A percentile compares a stretch with the other conserved stretches of the same genome.
phyloP scores from a whole-genome alignment of 2,797 vertebrate genomes.

The Distichodus sexfasciatus region DNA sequence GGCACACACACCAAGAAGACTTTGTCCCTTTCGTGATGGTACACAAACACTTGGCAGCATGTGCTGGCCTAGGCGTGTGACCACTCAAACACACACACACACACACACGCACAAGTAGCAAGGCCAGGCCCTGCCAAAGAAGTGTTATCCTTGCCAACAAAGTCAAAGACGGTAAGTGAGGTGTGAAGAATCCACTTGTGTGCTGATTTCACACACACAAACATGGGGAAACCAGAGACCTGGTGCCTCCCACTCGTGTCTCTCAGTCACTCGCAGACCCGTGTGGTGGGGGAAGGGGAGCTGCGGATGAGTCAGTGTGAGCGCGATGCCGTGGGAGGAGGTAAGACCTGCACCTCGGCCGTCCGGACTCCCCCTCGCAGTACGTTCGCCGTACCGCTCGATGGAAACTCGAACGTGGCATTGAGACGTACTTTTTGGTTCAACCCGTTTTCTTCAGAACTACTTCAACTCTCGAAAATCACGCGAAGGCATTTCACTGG shows the following conservation, averaged over 20 bases:
- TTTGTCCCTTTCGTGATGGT: slow-evolving; percentile 3
- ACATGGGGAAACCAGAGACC: slow-evolving; percentile 1
- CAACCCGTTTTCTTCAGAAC: neutral
- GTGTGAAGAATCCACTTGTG: neutral
- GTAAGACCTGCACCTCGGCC: slow-evolving; percentile 8
- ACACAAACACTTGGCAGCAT: slow-evolving; percentile 30
- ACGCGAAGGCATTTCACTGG: slow-evolving; percentile 26
- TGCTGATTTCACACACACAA: neutral
- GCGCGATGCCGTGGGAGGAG: slow-evolving; percentile 18
- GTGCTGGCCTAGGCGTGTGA: slow-evolving; percentile 12
- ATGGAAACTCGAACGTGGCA: neutral
- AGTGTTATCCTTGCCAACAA: neutral
- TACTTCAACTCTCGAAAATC: slow-evolving; percentile 21
- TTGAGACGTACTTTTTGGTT: neutral
- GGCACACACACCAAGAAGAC: slow-evolving; percentile 13
- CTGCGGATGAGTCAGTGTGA: slow-evolving; percentile 35
- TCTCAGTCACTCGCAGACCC: neutral
- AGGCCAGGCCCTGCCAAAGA: slow-evolving; percentile 20
- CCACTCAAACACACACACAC: slow-evolving; percentile 8
- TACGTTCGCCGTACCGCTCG: slow-evolving; percentile 5
- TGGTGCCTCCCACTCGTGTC: slow-evolving; percentile 33
- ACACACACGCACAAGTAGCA: slow-evolving; percentile 9
- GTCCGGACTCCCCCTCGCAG: slow-evolving; percentile 23
- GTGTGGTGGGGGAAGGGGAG: too few relatives aligned
- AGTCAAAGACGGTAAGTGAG: slow-evolving; percentile 3